These are phyloP conservation scores for Hymenopus coronatus DNA, from an alignment of 2,888 invertebrate species.

Conservation along the genomic window DNA sequence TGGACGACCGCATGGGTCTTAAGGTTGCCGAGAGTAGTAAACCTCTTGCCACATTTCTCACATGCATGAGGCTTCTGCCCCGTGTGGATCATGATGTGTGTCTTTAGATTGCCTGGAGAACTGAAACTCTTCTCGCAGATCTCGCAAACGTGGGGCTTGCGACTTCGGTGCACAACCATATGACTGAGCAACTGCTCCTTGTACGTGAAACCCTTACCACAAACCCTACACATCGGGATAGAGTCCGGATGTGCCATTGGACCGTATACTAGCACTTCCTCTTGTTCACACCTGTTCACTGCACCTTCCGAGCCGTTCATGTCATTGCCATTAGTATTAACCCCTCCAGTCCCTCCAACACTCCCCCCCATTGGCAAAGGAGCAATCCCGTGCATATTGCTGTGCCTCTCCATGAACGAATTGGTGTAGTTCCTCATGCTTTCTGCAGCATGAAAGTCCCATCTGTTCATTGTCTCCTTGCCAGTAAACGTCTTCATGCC, in stretches of 20 bases:
- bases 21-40: slow-evolving; percentile 12
- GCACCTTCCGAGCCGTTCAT: neutral
- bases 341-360: neutral
- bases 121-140: slow-evolving; percentile 12
- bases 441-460: neutral
- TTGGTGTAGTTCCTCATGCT: neutral
- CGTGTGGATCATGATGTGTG: slow-evolving; percentile 9
- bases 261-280: neutral
- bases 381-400: neutral
- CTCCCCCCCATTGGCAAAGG: neutral
- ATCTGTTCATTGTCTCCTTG: slow-evolving; percentile 12
- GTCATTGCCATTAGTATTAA: neutral
- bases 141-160: slow-evolving; percentile 14
- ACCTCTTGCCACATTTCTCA: slow-evolving; percentile 22
- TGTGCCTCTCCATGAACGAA: neutral
- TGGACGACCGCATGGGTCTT: slow-evolving; percentile 14
- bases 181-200: slow-evolving; percentile 9
- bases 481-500: slow-evolving; percentile 6
- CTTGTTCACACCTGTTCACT: neutral
- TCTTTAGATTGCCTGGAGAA: slow-evolving; percentile 12
- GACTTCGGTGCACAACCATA: slow-evolving; percentile 1
- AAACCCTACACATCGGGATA: neutral
- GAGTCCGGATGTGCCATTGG: slow-evolving; percentile 7
- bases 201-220: neutral
- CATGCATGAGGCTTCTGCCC: slow-evolving; percentile 17